These are phyloP conservation scores for Parelbella ahira DNA, from an alignment of 2,888 invertebrate species.

Conservation along the genomic window DNA sequence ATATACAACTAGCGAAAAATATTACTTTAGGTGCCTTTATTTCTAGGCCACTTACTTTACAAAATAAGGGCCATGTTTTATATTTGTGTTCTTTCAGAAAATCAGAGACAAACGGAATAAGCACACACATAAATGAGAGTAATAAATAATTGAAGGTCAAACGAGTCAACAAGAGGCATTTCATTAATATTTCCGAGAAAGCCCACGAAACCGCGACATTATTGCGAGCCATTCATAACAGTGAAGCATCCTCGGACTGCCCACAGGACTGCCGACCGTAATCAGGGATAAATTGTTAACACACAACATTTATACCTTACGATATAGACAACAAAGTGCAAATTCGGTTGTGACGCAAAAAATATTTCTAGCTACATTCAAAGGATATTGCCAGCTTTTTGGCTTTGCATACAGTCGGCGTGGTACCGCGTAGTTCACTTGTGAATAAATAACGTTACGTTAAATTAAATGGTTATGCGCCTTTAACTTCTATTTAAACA, in stretches of 20 bases:
- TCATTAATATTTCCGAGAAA: slow-evolving; percentile 17
- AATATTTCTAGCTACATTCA: slow-evolving; percentile 11
- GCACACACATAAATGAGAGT: slow-evolving; percentile 9
- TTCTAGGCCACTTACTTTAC: too few relatives aligned
- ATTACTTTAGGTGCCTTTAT: too few relatives aligned
- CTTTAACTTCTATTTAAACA: slow-evolving; percentile 19
- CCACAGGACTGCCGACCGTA: slow-evolving; percentile 15
- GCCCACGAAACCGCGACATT: slow-evolving; percentile 21
- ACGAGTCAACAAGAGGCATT: slow-evolving; percentile 3
- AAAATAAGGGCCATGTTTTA: too few relatives aligned
- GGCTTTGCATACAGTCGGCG: slow-evolving; percentile 16
- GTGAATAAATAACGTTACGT: slow-evolving; percentile 22
- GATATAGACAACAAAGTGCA: background rate
- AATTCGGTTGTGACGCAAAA: slow-evolving; percentile 3
- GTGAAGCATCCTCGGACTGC: slow-evolving; percentile 15
- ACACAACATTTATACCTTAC: slow-evolving; percentile 5
- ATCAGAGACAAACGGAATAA: background rate
- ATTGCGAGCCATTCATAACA: slow-evolving; percentile 23
- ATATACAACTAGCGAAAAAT: too few relatives aligned
- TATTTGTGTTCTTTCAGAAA: too few relatives aligned
- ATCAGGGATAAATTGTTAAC: slow-evolving; percentile 15
- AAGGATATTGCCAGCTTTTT: slow-evolving; percentile 21
- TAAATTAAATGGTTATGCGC: slow-evolving; percentile 23
- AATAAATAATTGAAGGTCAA: slow-evolving; percentile 18
- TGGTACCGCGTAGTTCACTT: slow-evolving; percentile 13